Base-by-base conservation (phyloP, 2,888 invertebrate species). In the Drosophila recens region DNA sequence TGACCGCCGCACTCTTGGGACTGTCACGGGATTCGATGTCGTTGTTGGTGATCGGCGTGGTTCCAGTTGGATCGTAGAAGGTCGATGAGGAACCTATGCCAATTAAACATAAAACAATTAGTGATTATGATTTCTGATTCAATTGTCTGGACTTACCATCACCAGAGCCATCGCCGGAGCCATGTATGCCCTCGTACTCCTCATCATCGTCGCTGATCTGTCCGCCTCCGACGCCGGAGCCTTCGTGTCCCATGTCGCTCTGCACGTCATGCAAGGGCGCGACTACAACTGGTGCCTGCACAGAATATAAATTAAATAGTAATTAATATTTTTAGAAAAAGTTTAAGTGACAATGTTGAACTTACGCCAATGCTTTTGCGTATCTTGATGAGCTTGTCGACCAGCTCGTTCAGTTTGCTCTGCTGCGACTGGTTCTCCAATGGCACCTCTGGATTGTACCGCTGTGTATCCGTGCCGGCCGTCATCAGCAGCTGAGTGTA, bases 391-490 rank as follows among this genome's bases (percentile, higher is more conserved):
- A 93, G 85, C 79, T 92, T 92, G 78, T 93, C 93, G 42, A 90
- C 91, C 75, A 93, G 67, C 74, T 92, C 93, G 53, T 92, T 92
- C 65, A 93, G 65, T 71, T 91, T 90, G 51, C 82, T 90, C 33
- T 87, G 80, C 66, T 91, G 90, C 11, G 91, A 79, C 52, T 90
- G 89, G 34, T 87, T 72, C 52, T 89, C 91, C 67, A 90, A 81
- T 74, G 93, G 93, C 68, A 93, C 93, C 84, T 93, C 93, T 27
- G 93, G 93, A 88, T 93, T 93, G 72, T 93, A 93, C 59, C 91
- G 91, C 78, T 93, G 93, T 15, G 90, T 90, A 76, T 92, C 92
- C 15, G 89, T 82, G 33, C 91, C 91, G 17, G 90, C 79, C n/a
- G 89, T 84, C 80, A 92, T 92, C 54, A 92, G 87, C 64, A 91